Evolutionary conservation across 2,797 vertebrate genomes (phyloP).

Genomic region (Threskiornis aethiopicus): DNA sequence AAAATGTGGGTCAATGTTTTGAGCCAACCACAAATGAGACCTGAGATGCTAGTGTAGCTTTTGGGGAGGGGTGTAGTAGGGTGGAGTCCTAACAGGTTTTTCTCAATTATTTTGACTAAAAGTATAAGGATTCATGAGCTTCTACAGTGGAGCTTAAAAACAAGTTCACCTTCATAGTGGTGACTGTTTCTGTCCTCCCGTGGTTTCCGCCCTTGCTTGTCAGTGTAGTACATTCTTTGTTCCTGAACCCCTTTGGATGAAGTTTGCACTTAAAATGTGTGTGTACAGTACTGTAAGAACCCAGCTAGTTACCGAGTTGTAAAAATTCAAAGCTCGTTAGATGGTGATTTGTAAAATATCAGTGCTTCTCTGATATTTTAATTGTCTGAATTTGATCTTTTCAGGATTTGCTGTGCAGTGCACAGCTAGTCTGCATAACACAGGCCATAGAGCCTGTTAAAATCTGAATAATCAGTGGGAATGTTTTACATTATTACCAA

Average conservation of each 20-base stretch:
- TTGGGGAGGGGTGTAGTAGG: not conserved
- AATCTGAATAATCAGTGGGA: not conserved
- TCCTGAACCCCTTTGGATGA: not conserved
- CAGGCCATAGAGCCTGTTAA: not conserved
- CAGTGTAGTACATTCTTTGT: not conserved
- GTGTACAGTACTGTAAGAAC: not conserved
- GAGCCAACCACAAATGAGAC: not conserved
- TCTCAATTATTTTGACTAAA: not conserved
- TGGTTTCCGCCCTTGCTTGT: not conserved
- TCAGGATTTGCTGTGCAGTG: not conserved
- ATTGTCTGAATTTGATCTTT: not conserved
- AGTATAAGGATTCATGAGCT: not conserved
- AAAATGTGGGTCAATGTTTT: not conserved
- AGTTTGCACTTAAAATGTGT: not conserved
- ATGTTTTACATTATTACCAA: not conserved
- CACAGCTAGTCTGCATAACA: not conserved
- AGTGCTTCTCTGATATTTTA: not conserved
- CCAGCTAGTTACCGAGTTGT: not conserved
- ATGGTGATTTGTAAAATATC: not conserved
- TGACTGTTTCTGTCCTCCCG: not conserved
- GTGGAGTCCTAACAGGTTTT: not conserved
- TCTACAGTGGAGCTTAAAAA: not conserved
- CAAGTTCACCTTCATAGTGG: not conserved
- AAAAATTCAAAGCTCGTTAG: not conserved
- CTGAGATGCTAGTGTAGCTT: not conserved